Evolutionary conservation across 2,888 invertebrate species (phyloP).

Genomic region (Caenorhabditis parvicauda): DNA sequence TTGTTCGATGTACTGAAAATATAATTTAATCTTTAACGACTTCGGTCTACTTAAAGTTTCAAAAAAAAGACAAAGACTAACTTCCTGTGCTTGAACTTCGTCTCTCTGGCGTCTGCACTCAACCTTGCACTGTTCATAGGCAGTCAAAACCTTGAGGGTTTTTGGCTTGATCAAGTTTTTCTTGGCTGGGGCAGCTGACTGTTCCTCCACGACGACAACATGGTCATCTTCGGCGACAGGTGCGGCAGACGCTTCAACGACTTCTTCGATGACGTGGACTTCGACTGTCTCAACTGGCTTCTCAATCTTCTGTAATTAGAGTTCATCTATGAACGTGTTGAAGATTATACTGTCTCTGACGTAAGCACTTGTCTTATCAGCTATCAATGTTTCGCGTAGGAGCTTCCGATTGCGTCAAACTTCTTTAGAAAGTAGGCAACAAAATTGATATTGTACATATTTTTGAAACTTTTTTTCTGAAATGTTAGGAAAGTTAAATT

Average conservation of each 20-base stretch:
- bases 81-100: slow-evolving; percentile 41
- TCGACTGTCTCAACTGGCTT: slow-evolving; percentile 12
- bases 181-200: slow-evolving; percentile 6
- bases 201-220: slow-evolving; percentile 4
- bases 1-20: slow-evolving; percentile 50
- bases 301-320: no score
- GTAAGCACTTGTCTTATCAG: no score
- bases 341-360: no score
- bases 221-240: slow-evolving; percentile 13
- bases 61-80: slow-evolving; percentile 19
- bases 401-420: no score
- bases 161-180: slow-evolving; percentile 12
- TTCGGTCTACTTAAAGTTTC: no score
- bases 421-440: no score
- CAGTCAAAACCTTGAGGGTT: slow-evolving; percentile 33
- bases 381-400: no score
- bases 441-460: no score
- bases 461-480: no score
- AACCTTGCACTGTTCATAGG: slow-evolving; percentile 54
- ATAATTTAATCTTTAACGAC: neutral
- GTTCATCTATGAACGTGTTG: no score
- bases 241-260: slow-evolving; percentile 3
- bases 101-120: slow-evolving; percentile 55
- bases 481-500: no score
- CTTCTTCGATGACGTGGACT: slow-evolving; percentile 7